Evolutionary conservation across 2,113 vertebrate genomes (phyloP), one percentile per base, ranked within the genome.

Genomic region (Amphiprion ocellaris): DNA sequence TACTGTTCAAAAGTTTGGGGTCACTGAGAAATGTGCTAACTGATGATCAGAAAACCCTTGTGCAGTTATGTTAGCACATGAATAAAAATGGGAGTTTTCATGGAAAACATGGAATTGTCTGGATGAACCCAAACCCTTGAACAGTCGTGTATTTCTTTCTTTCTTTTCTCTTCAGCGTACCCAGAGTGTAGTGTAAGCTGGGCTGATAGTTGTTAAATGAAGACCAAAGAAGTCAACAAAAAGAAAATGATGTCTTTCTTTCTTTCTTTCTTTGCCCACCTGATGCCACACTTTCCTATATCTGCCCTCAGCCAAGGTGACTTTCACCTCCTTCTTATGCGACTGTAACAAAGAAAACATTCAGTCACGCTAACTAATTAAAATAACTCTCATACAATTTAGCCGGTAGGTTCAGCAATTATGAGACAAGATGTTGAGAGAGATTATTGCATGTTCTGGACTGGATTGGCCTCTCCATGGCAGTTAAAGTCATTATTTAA

Each of bases 291-390:
- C 17, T 52, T 71, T 16, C 62, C 63, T 69, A 61, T 68, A 69
- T 33, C 17, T 53, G 26, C 50, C 33, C 80, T 61, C 33, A 52
- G 61, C 81, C 85, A 92, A 92, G 88, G 91, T 92, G 90, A 90
- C 91, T 84, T 90, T 89, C 44, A 21, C 28, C 37, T 69, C 41
- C 8, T 53, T 37, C 44, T 17, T 6, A 54, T 8, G 67, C 4
- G 10, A 72, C 72, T 49, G 46, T 8, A 85, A 91, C 90, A 91
- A 90, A 89, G 88, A 67, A 83, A 89, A 92, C 91, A 90, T 91
- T 92, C 88, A 91, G 64, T 50, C 37, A 7, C 46, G 21, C 46
- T 53, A 55, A 59, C 77, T 80, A 53, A 85, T 87, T 82, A 52
- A 60, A 73, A 80, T 75, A 39, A 69, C 4, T 9, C 83, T 71